A percentile compares a stretch with the other conserved stretches of the same genome.
phyloP scores from a whole-genome alignment of 2,888 invertebrate genomes.

The Sphaerophoria taeniata region DNA sequence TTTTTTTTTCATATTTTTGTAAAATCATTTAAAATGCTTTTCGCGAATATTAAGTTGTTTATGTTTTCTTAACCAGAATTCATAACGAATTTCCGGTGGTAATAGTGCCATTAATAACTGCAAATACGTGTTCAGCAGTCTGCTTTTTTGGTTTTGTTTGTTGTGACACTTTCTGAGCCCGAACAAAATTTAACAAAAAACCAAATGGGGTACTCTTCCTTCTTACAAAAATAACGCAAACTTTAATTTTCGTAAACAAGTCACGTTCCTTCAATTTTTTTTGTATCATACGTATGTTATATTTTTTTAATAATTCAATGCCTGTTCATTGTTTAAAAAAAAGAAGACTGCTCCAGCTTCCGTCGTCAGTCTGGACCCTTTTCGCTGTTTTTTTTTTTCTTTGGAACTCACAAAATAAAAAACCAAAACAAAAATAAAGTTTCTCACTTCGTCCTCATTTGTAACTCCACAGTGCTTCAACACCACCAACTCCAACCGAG shows the following conservation, averaged over 20 bases:
- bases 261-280: slow-evolving; percentile 10
- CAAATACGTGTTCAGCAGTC: neutral
- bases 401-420: neutral
- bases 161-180: neutral
- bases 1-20: too few species aligned
- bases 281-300: too few species aligned
- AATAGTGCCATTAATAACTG: neutral
- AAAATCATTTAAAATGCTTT: too few species aligned
- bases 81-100: neutral
- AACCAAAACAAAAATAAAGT: neutral
- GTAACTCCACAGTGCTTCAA: neutral
- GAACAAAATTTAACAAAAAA: neutral
- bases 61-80: too few species aligned
- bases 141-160: neutral
- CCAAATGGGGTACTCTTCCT: neutral
- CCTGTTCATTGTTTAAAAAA: neutral
- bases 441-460: slow-evolving; percentile 34
- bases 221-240: neutral
- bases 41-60: too few species aligned
- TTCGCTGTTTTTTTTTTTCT: neutral
- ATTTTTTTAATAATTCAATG: slow-evolving; percentile 17
- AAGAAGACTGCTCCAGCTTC: slow-evolving; percentile 6
- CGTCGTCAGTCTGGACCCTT: neutral
- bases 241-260: slow-evolving; percentile 9
- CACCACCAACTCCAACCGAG: neutral